Base-by-base conservation (phyloP, 1,140 invertebrate species). In the Conus betulinus region DNA sequence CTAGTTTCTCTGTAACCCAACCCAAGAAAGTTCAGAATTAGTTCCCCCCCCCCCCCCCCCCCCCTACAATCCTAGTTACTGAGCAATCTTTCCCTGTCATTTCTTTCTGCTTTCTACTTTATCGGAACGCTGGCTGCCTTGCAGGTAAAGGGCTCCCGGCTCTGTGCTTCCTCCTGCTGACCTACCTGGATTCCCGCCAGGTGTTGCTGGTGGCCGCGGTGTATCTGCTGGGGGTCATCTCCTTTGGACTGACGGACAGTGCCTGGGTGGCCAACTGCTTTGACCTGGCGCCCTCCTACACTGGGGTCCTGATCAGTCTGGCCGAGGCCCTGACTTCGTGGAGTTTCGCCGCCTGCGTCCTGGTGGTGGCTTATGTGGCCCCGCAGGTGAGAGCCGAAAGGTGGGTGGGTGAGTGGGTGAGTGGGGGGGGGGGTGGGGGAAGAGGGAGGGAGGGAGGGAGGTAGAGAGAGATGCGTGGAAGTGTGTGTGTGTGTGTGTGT, bases 211-310 rank as follows among this genome's bases (percentile, higher is more conserved):
- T 84, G 57, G 55, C 82, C 8, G 82, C 51, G 82, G 10, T 84
- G 52, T 84, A 84, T 55, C 3, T 84, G 8, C 5, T 84, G 52
- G 27, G 55, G 13, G 5, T 25, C 6, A 25, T 23, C 27, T 7
- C 23, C 13, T 0, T 63, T 7, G 57, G 57, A 17, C 57, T 84
- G 23, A 84, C 57, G 82, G 82, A 84, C 82, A 67, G 82, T 10
- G 82, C 82, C 6, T 84, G 82, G 82, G 23, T 25, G 20, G 82
- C 82, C 82, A 84, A 84, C 82, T 84, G 57, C n/a, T 84, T 63
- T 25, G 82, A 63, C 57, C 53, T 84, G 82, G 82, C 82, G 4
- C 82, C 82, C 23, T 11, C 57, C 57, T 39, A 13, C 13, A 63
- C 82, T 10, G 82, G 82, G 23, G 25, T 84, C 13, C 82, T 84